Conservation (phyloP, 2,113 vertebrate genomes). For the Cairina moschata region DNA sequence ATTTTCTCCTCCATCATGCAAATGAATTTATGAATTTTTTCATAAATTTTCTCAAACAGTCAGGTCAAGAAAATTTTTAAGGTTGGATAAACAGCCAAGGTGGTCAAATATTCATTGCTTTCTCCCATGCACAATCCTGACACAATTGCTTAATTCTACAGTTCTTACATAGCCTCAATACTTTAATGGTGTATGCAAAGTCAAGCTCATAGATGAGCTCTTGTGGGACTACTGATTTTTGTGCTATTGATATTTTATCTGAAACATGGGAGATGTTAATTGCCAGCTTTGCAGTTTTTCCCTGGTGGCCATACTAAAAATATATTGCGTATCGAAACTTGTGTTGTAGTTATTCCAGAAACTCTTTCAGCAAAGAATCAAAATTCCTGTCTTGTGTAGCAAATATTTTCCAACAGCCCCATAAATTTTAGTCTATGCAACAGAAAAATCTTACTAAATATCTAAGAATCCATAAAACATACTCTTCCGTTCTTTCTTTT, state of each 20-base stretch:
- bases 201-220: neutral
- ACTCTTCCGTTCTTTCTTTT: neutral
- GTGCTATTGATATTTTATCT: slow-evolving; percentile 29
- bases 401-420: neutral
- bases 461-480: neutral
- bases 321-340: neutral
- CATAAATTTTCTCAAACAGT: neutral
- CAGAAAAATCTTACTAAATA: neutral
- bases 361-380: neutral
- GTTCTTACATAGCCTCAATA: neutral
- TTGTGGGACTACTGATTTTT: slow-evolving; percentile 1
- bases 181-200: neutral
- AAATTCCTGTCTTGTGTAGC: neutral
- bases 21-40: neutral
- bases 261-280: neutral
- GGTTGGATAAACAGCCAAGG: neutral
- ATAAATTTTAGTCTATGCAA: neutral
- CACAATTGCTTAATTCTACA: neutral
- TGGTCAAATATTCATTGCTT: neutral
- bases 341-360: neutral
- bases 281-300: neutral
- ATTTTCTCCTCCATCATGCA: neutral
- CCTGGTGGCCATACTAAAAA: neutral
- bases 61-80: neutral
- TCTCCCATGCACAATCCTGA: neutral